Conservation (phyloP, 2,113 vertebrate genomes). For the Boleophthalmus pectinirostris region DNA sequence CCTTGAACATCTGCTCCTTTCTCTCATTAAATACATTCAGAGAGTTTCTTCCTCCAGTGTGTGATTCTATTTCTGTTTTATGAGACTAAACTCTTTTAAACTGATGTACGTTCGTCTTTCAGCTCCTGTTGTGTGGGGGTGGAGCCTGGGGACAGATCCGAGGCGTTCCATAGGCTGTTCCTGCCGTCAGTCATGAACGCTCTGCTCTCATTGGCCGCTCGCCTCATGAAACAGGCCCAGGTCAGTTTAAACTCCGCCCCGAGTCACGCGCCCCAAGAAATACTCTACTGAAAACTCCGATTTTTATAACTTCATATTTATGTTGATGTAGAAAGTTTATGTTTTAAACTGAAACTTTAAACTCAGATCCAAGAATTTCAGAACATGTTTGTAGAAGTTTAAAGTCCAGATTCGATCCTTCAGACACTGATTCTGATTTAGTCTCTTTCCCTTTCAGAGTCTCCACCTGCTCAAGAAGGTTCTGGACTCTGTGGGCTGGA, state of each 20-base stretch:
- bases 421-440: not conserved
- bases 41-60: too few species aligned
- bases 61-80: too few species aligned
- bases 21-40: too few species aligned
- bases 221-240: slow-evolving; percentile 51
- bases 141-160: slow-evolving; percentile 9
- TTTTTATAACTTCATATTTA: too few species aligned
- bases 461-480: not conserved
- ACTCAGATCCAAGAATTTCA: too few species aligned
- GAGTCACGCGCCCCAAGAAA: too few species aligned
- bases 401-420: not conserved
- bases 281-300: too few species aligned
- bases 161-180: slow-evolving; percentile 56
- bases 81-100: too few species aligned
- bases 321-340: too few species aligned
- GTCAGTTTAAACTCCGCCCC: slow-evolving; percentile 59
- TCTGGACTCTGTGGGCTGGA: slow-evolving; percentile 8
- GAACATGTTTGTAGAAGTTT: not conserved
- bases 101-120: not conserved
- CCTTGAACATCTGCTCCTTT: too few species aligned
- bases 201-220: slow-evolving; percentile 60
- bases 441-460: not conserved
- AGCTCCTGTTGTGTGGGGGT: slow-evolving; percentile 64
- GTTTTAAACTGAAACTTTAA: too few species aligned
- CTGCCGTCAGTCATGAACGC: slow-evolving; percentile 57